Evolutionary conservation across 2,113 vertebrate species (phyloP), one percentile per base, ranked within the genome.

Genomic region (Xiphias gladius): DNA sequence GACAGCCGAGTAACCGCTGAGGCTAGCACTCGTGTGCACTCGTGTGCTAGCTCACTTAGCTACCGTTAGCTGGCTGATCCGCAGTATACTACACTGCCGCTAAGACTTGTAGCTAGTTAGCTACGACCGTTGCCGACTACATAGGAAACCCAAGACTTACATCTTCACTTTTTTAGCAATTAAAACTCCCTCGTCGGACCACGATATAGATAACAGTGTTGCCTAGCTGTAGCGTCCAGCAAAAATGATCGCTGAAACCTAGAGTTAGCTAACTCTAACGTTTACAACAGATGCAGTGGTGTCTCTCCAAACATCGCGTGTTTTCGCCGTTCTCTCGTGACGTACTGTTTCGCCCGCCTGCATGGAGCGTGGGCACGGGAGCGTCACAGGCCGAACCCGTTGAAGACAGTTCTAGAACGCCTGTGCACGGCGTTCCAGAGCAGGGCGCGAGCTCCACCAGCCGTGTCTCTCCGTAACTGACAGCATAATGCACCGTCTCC

Each of bases 91-190:
- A 64, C 22, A 50, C 30, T 30, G 46, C 17, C 16, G 22, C 54
- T 57, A 10, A 28, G n/a, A 68, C 64, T 41, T 30, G 7, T 13
- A 35, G 68, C 55, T 37, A 19, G 3, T 67, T 58, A 63, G 52
- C 58, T 0, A 62, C 52, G 3, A 59, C 7, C 4, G n/a, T 46
- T 14, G 55, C 14, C 43, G 10, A 13, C 39, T 22, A 24, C 13
- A 35, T 17, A 80, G 0, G 43, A 13, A 79, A 89, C n/a, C 4
- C 19, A 73, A 79, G 1, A 93, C 93, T 94, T 94, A 94, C 93
- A 92, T 94, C 24, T 82, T 87, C n/a, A 68, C 64, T 30, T 72
- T 89, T 86, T 79, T 58, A 64, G 48, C 64, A 74, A 59, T 46
- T 65, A 52, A n/a, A 59, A 28, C 41, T 80, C 64, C 74, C 59